A percentile compares a stretch with the other conserved stretches of the same genome.
phyloP scores from a whole-genome alignment of 2,113 vertebrate genomes.

The Ornithorhynchus anatinus region DNA sequence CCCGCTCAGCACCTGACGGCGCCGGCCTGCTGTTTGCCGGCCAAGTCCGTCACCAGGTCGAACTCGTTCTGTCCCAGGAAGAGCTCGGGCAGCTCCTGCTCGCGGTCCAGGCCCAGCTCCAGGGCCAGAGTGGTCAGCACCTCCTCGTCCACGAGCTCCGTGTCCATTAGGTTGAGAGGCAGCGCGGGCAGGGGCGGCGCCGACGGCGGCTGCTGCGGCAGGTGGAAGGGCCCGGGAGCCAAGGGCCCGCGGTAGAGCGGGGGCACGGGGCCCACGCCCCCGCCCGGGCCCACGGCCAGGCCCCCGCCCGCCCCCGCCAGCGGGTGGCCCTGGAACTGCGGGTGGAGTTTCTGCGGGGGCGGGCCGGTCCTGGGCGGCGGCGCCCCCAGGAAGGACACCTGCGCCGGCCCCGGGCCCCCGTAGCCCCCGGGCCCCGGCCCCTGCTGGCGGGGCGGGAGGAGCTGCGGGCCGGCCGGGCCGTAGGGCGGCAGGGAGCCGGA shows the following conservation, averaged over 20 bases:
- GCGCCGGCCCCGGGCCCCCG: conserved; percentile 75
- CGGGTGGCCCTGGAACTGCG: conserved; percentile 93
- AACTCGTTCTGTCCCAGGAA: conserved; percentile 98
- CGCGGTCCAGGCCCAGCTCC: conserved; percentile 93
- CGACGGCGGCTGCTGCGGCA: too few relatives aligned
- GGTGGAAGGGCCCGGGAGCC: conserved; percentile 80
- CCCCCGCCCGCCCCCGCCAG: conserved; percentile 90
- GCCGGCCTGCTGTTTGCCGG: conserved; percentile 92
- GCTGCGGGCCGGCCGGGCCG: conserved; percentile 80
- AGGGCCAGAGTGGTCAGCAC: conserved; percentile 92
- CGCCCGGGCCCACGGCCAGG: conserved; percentile 79
- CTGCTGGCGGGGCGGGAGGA: conserved; percentile 71
- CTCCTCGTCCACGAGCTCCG: conserved; percentile 95
- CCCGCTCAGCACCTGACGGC: conserved; percentile 90
- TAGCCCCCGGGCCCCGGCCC: conserved; percentile 63
- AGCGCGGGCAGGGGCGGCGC: conserved; percentile 69
- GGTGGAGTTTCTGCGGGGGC: conserved; percentile 85
- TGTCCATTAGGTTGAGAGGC: conserved; percentile 88
- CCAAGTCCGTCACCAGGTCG: conserved; percentile 97
- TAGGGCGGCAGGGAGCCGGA: conserved; percentile 85
- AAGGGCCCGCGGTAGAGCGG: conserved; percentile 79
- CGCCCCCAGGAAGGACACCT: conserved; percentile 75
- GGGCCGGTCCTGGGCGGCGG: conserved; percentile 85
- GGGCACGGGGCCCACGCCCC: conserved; percentile 69
- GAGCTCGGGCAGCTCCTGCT: conserved; percentile 96